These are phyloP conservation scores for Drosophila merina DNA, from an alignment of 2,888 invertebrate genomes.

Conservation along the genomic window DNA sequence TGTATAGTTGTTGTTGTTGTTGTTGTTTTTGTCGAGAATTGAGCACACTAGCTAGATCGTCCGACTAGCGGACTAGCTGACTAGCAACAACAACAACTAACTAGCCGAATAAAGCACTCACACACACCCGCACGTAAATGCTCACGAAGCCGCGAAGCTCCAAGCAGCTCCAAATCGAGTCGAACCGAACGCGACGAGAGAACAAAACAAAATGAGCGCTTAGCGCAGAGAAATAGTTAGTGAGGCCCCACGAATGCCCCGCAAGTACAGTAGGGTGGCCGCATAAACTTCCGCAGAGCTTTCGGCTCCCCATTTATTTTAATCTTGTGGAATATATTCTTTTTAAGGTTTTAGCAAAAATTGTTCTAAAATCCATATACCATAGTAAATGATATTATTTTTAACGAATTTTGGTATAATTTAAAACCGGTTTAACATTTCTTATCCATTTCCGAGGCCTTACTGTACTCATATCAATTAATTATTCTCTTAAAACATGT, in stretches of 20 bases:
- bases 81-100: constrained; percentile 41
- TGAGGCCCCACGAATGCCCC: constrained; percentile 21
- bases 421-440: background rate
- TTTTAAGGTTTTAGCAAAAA: too few species aligned
- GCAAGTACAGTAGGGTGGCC: background rate
- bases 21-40: constrained; percentile 47
- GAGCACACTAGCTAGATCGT: constrained; percentile 64
- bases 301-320: background rate
- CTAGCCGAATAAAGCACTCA: constrained; percentile 22
- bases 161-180: constrained; percentile 3
- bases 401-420: too few species aligned
- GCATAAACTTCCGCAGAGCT: background rate
- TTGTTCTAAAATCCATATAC: too few species aligned
- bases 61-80: constrained; percentile 50
- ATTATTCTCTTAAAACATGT: background rate
- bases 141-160: constrained; percentile 1
- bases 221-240: constrained; percentile 41
- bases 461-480: background rate
- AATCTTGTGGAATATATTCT: background rate
- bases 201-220: constrained; percentile 46
- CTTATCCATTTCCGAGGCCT: background rate
- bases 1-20: constrained; percentile 30
- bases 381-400: background rate
- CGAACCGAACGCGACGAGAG: constrained; percentile 49
- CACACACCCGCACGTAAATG: constrained; percentile 20